Percentiles rank a stretch among this genome's conserved stretches.
These are phyloP conservation scores for Dicyrtoma fusca DNA, from an alignment of 2,888 invertebrate species.

Conservation along the genomic window DNA sequence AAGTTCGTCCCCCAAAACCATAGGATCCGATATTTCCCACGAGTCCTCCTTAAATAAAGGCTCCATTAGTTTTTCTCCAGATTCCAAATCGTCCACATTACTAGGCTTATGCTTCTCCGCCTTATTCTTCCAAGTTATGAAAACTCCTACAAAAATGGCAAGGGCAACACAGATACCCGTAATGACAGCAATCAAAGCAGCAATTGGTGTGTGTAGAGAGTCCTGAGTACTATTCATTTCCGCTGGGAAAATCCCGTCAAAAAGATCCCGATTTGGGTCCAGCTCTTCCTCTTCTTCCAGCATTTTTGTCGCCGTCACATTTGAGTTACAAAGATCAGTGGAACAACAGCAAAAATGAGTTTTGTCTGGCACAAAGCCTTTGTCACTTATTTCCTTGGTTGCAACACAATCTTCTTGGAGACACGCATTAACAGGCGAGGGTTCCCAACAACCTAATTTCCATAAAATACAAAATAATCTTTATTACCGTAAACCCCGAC, in stretches of 20 bases:
- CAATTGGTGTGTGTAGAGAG: background rate
- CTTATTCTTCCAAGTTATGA: constrained; percentile 28
- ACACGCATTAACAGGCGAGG: constrained; percentile 61
- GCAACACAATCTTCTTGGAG: constrained; percentile 64
- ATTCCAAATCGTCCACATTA: constrained; percentile 41
- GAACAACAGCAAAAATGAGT: constrained; percentile 76
- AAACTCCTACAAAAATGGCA: constrained; percentile 10
- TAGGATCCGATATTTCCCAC: constrained; percentile 40
- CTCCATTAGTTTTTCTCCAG: constrained; percentile 45
- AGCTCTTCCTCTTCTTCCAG: constrained; percentile 59
- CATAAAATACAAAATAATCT: too few relatives aligned
- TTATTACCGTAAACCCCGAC: too few relatives aligned
- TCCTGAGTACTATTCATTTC: constrained; percentile 18
- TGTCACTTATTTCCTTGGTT: constrained; percentile 39
- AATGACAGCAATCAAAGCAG: constrained; percentile 24
- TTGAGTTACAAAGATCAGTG: constrained; percentile 76
- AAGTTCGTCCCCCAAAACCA: constrained; percentile 40
- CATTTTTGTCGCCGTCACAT: constrained; percentile 64
- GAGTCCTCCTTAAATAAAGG: constrained; percentile 19
- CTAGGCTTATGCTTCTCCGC: constrained; percentile 23
- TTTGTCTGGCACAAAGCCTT: constrained; percentile 64
- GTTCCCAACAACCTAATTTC: constrained; percentile 64
- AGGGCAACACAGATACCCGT: constrained; percentile 24
- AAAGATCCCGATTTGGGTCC: constrained; percentile 29
- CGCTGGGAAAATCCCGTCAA: constrained; percentile 20